phyloP scores from a whole-genome alignment of 2,113 vertebrate species.

The Serilophus lunatus region DNA sequence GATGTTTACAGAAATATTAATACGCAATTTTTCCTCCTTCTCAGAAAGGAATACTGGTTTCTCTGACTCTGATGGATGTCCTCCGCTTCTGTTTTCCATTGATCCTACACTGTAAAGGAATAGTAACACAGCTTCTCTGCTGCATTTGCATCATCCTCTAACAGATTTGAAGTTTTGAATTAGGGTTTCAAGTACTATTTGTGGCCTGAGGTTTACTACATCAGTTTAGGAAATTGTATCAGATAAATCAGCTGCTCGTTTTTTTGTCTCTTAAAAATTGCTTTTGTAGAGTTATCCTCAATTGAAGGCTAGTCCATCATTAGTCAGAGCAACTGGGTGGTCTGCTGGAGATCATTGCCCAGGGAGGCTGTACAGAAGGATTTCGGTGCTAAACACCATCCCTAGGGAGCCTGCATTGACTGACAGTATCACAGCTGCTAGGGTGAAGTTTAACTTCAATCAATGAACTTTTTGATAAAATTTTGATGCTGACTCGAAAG shows the following conservation, averaged over 20 bases:
- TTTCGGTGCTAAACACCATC: not conserved
- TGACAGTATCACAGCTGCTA: not conserved
- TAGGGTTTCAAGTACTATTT: not conserved
- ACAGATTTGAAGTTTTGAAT: not conserved
- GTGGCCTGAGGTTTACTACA: not conserved
- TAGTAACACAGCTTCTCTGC: not conserved
- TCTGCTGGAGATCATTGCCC: not conserved
- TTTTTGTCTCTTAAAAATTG: conserved; percentile 15
- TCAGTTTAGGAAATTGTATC: not conserved
- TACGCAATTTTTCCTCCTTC: not conserved
- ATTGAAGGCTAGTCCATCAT: not conserved
- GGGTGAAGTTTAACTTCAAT: not conserved
- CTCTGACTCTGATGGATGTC: conserved; percentile 12
- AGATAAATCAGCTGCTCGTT: conserved; percentile 13
- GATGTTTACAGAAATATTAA: not conserved
- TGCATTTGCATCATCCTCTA: not conserved
- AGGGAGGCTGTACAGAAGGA: not conserved
- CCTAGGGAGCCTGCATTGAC: not conserved
- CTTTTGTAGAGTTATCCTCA: conserved; percentile 20
- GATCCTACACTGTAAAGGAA: not conserved
- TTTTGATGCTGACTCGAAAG: not conserved
- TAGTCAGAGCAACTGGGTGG: conserved; percentile 7
- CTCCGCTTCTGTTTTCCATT: not conserved
- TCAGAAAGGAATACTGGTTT: not conserved
- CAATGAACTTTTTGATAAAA: not conserved